Evolutionary conservation across 2,113 vertebrate species (phyloP).

Genomic region (Sigmodon hispidus): DNA sequence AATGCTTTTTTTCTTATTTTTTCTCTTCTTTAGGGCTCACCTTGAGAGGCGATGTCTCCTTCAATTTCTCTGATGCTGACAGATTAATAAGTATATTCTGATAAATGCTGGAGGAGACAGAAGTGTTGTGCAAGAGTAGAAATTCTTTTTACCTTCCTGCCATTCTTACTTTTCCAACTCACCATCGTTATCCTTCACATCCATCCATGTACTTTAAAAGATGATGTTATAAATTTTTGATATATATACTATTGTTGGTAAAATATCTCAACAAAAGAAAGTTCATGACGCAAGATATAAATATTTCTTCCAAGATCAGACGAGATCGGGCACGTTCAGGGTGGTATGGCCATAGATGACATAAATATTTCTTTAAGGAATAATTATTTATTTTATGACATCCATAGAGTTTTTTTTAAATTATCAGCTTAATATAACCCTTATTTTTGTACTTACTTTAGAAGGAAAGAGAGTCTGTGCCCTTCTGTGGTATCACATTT

Average conservation of each 20-base stretch:
- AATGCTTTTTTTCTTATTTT: slow-evolving; percentile 10
- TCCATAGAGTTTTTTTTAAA: background rate
- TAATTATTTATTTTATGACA: background rate
- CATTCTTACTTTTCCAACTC: background rate
- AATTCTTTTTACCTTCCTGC: background rate
- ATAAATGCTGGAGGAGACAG: slow-evolving; percentile 3
- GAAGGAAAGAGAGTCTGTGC: background rate
- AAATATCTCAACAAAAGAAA: background rate
- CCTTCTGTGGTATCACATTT: background rate
- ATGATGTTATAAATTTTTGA: background rate
- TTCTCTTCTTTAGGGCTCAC: slow-evolving; percentile 64
- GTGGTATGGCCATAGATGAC: too few species aligned
- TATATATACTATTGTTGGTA: background rate
- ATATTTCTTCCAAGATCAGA: too few species aligned
- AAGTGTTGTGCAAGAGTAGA: background rate
- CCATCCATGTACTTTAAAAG: slow-evolving; percentile 32
- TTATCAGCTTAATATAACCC: background rate
- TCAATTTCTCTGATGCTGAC: slow-evolving; percentile 58
- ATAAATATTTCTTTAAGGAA: background rate
- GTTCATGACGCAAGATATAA: background rate
- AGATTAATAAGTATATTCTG: slow-evolving; percentile 64
- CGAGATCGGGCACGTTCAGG: too few species aligned
- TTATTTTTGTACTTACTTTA: slow-evolving; percentile 31
- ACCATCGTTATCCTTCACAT: background rate
- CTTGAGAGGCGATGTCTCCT: slow-evolving; percentile 59